Evolutionary conservation across 2,888 invertebrate genomes (phyloP).

Genomic region (Tenthredo amoena): DNA sequence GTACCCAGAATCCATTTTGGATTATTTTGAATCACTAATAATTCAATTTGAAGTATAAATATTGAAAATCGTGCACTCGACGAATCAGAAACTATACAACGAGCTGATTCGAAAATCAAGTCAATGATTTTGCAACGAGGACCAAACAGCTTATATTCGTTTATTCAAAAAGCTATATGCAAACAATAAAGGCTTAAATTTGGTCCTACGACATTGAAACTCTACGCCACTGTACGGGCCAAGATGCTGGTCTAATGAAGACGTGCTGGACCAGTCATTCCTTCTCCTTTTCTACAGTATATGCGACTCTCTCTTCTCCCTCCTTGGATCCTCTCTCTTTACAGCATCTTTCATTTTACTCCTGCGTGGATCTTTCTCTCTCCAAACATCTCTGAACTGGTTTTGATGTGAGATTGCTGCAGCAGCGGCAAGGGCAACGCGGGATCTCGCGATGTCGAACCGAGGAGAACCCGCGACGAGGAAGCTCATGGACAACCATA

Average conservation of each 20-base stretch:
- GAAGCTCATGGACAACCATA: constrained; percentile 21
- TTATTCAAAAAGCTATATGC: background rate
- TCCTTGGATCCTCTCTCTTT: constrained; percentile 52
- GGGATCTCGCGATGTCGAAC: constrained; percentile 45
- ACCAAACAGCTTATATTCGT: background rate
- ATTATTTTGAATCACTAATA: background rate
- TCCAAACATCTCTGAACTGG: constrained; percentile 64
- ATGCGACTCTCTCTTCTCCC: constrained; percentile 40
- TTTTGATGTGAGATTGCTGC: constrained; percentile 53
- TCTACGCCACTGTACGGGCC: constrained; percentile 62
- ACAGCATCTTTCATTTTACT: constrained; percentile 44
- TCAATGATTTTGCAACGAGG: background rate
- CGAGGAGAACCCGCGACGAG: constrained; percentile 21
- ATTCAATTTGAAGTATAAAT: background rate
- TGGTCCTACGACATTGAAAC: constrained; percentile 36
- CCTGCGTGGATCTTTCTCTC: constrained; percentile 57
- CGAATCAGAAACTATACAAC: background rate
- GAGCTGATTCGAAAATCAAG: background rate
- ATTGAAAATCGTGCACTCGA: background rate
- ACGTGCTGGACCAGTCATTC: constrained; percentile 64
- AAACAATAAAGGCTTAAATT: constrained; percentile 5
- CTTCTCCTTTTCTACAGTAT: constrained; percentile 45
- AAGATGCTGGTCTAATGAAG: constrained; percentile 66
- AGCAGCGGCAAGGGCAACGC: constrained; percentile 29
- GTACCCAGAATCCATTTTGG: background rate